Evolutionary conservation across 1,140 invertebrate genomes (phyloP), one percentile per base, ranked within the genome.

Genomic region (Trichonephila inaurata): DNA sequence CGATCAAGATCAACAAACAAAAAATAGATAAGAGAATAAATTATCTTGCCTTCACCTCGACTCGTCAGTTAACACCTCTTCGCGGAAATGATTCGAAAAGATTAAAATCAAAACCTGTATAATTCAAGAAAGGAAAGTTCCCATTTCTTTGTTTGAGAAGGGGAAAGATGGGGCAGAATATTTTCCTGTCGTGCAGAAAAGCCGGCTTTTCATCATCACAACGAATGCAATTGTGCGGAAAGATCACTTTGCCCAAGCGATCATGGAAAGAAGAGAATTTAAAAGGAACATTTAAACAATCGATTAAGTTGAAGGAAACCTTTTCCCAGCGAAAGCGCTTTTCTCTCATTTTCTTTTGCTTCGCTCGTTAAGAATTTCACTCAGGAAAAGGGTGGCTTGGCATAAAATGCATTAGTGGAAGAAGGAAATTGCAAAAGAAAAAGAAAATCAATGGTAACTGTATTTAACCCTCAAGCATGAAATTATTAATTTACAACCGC

Each of bases 311-410:
- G 66, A 69, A 69, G 66, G 66, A 69, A 69, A 69, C 51, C 51
- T 51, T 69, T 69, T 69, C 66, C 66, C 66, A 24, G n/a, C 66
- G 66, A 69, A 69, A 69, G 66, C 66, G 66, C n/a, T 69, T 69
- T 69, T 69, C 66, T 69, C 66, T 24, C 66, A n/a, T 69, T 69
- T 69, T 24, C 66, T 28, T 69, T 66, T 69, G n/a, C 66, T 69
- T 69, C 66, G 66, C 21, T 69, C 66, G 10, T 69, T 69, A 69
- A 24, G n/a, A 69, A 12, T n/a, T 10, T 69, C 24, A 14, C n/a
- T 69, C 2, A 24, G 66, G 12, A 24, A 69, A 69, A 69, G n/a
- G 24, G n/a, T 69, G 12, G n/a, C 66, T 69, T 10, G 10, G 66
- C 66, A 14, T 69, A 24, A 69, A 69, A 69, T 24, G 66, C 24